These are phyloP conservation scores for Calidris pugnax DNA, from an alignment of 2,113 vertebrate genomes.

Conservation along the genomic window DNA sequence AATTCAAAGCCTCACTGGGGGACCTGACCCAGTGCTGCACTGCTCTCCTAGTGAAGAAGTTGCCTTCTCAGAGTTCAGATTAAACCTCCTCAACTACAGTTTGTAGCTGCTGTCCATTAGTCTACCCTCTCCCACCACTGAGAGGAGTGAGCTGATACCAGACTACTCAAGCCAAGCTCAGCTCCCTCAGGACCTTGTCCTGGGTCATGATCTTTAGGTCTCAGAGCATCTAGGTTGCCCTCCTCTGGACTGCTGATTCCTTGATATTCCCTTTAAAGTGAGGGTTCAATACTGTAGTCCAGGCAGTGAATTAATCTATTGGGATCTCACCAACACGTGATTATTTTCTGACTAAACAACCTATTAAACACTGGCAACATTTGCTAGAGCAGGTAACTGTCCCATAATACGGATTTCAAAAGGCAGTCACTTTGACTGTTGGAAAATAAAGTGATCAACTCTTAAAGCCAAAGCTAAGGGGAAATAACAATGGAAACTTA, in stretches of 20 bases:
- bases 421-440: background rate
- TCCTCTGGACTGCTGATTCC: background rate
- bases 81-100: background rate
- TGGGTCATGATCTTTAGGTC: background rate
- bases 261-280: background rate
- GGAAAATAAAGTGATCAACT: background rate
- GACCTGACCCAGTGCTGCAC: rapidly evolving
- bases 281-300: background rate
- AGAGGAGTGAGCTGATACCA: background rate
- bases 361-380: background rate
- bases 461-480: background rate
- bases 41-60: background rate
- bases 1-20: background rate
- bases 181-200: background rate
- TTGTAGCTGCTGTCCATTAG: background rate
- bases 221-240: background rate
- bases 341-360: background rate
- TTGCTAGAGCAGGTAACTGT: background rate
- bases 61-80: background rate
- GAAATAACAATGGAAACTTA: background rate
- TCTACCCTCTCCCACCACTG: background rate
- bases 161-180: background rate
- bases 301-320: background rate
- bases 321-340: background rate
- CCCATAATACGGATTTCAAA: background rate